phyloP scores from a whole-genome alignment of 1,140 invertebrate species.

The Drosophila ananassae region DNA sequence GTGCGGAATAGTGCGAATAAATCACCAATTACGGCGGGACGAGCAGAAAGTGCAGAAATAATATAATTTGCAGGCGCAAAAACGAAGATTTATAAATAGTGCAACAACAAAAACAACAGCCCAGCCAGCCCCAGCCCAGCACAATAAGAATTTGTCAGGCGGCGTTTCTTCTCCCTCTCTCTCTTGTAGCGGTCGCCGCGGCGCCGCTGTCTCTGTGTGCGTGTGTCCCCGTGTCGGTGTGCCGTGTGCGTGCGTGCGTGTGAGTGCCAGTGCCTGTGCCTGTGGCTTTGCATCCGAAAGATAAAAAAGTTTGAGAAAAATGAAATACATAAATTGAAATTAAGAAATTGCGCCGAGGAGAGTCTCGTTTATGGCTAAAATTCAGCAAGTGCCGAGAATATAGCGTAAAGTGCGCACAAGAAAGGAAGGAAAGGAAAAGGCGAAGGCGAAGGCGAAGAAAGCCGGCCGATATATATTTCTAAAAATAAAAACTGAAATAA shows the following conservation, averaged over 20 bases:
- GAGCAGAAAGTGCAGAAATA: conserved; percentile 21
- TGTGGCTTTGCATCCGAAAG: conserved; percentile 46
- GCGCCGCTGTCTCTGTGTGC: conserved; percentile 5
- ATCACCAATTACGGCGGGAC: conserved; percentile 1
- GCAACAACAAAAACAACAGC: conserved; percentile 54
- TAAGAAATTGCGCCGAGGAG: conserved; percentile 55
- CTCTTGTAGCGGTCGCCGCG: not conserved
- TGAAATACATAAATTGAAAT: conserved; percentile 27
- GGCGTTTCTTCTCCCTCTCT: conserved; percentile 41
- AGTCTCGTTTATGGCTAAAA: conserved; percentile 71
- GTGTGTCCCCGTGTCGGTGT: conserved; percentile 18
- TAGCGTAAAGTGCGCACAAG: conserved; percentile 33
- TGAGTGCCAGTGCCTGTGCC: conserved; percentile 3
- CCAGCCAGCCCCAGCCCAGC: conserved; percentile 21
- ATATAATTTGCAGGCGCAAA: conserved; percentile 44
- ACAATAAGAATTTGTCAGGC: conserved; percentile 71
- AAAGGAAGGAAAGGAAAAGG: too few relatives aligned
- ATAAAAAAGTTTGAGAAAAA: conserved; percentile 64
- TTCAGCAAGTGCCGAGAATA: conserved; percentile 59
- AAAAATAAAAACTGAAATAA: conserved; percentile 32
- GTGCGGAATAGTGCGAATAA: conserved; percentile 6
- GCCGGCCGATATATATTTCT: conserved; percentile 32
- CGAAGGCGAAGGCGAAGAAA: not conserved
- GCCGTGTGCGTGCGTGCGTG: conserved; percentile 23
- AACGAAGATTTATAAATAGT: conserved; percentile 75